phyloP scores from a whole-genome alignment of 1,140 invertebrate genomes.

The Ctenoplectra terminalis region DNA sequence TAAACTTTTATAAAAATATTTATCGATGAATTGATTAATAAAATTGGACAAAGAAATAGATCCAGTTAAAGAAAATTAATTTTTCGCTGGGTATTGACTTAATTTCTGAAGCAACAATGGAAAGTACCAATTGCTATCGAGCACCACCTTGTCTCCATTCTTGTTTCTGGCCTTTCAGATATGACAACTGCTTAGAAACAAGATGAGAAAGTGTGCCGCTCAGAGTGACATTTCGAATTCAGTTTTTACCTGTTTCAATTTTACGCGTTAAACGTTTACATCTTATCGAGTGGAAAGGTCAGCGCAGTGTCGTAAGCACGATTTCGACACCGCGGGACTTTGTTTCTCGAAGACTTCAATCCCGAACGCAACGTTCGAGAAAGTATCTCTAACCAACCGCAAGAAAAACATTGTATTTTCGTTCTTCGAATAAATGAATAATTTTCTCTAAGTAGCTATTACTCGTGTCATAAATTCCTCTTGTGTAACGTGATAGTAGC shows the following conservation, averaged over 20 bases:
- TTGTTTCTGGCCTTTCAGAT: neutral
- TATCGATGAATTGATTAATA: too few species aligned
- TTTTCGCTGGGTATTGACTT: too few species aligned
- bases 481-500: neutral
- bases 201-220: neutral
- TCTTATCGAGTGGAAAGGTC: slow-evolving; percentile 11
- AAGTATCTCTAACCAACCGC: neutral
- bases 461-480: neutral
- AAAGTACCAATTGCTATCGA: neutral
- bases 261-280: slow-evolving; percentile 2
- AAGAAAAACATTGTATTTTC: neutral
- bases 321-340: neutral
- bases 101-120: too few species aligned
- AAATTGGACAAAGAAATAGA: too few species aligned
- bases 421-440: neutral
- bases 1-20: too few species aligned
- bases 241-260: neutral
- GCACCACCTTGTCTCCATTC: neutral
- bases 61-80: too few species aligned
- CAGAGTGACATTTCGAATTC: slow-evolving; percentile 7
- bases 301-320: neutral
- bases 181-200: neutral
- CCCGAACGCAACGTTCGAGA: neutral
- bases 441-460: neutral
- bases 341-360: neutral